Base-by-base conservation (phyloP, 2,113 vertebrate species). In the Scytalopus superciliaris region DNA sequence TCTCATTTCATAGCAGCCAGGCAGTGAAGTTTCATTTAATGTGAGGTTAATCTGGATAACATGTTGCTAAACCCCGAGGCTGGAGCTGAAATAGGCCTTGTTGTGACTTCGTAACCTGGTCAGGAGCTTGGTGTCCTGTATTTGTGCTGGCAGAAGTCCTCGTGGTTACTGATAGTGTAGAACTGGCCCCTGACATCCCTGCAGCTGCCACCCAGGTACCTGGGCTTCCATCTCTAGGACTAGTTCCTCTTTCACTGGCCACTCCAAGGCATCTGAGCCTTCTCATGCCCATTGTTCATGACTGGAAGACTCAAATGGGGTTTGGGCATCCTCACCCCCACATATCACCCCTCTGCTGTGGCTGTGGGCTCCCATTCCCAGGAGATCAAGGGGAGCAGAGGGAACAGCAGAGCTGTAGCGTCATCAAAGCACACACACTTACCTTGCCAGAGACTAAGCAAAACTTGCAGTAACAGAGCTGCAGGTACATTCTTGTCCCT, bases 331-430 rank as follows among this genome's bases (percentile, higher is more conserved):
- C 44, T 90, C 33, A 25, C 31, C 16, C 16, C n/a, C 53, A 35
- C 2, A 0, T 59, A 3, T 21, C 21, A 12, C 12, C 7, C 13
- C 31, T 90, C 67, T 49, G 33, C 22, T 13, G 16, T 22, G 63
- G 18, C 47, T 35, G 12, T 42, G 17, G n/a, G 44, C n/a, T 78
- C 1, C 0, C 2, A 0, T 31, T 60, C 42, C 35, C 0, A 0
- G 11, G 60, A 42, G 16, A 57, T 18, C 59, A 40, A 45, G 12
- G 27, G 33, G 15, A 68, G 56, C 47, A 73, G 59, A 30, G 21
- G 40, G 68, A 31, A n/a, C 24, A 64, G 40, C 31, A 33, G 44
- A 75, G 62, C 78, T 84, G 52, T 52, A 18, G 50, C 0, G 0
- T 59, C 14, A 2, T 22, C 5, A 28, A 39, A 84, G 72, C n/a